These are phyloP conservation scores for Siniperca obscura DNA, from an alignment of 2,797 vertebrate species.

Conservation along the genomic window DNA sequence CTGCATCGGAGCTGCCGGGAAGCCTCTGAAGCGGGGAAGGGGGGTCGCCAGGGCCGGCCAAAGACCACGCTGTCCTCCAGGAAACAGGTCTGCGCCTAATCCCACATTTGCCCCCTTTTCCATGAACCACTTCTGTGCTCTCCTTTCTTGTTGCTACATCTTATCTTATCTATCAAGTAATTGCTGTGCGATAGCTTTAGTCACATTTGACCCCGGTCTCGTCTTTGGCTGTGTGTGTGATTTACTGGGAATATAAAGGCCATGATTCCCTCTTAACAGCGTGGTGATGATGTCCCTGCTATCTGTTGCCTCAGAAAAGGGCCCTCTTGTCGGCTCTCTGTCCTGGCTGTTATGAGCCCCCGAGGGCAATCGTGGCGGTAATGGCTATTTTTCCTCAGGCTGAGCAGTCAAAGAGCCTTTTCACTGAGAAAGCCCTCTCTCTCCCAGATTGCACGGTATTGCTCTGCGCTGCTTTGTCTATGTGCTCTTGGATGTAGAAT, in stretches of 20 bases:
- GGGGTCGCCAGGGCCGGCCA: conserved; percentile 64
- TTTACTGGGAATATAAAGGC: conserved; percentile 24
- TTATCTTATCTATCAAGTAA: conserved; percentile 32
- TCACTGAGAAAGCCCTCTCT: conserved; percentile 22
- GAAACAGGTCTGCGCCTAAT: conserved; percentile 84
- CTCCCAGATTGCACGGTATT: conserved; percentile 15
- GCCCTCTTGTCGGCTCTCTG: conserved; percentile 33
- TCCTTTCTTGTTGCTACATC: conserved; percentile 3
- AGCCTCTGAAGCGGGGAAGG: conserved; percentile 53
- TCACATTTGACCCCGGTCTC: conserved; percentile 42
- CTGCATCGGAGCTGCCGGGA: conserved; percentile 79
- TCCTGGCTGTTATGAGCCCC: conserved; percentile 32
- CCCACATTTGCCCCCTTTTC: not conserved
- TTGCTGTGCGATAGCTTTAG: conserved; percentile 33
- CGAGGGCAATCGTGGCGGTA: conserved; percentile 43
- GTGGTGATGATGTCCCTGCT: conserved; percentile 38
- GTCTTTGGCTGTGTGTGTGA: conserved; percentile 17
- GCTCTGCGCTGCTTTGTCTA: conserved; percentile 28
- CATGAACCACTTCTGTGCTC: conserved; percentile 5
- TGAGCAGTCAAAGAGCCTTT: conserved; percentile 36
- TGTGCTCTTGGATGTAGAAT: conserved; percentile 25
- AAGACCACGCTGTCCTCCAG: conserved; percentile 84
- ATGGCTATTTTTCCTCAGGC: conserved; percentile 56
- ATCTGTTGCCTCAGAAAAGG: conserved; percentile 33
- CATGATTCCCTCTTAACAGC: conserved; percentile 38